Evolutionary conservation across 2,888 invertebrate genomes (phyloP).

Genomic region (Priapulus caudatus): DNA sequence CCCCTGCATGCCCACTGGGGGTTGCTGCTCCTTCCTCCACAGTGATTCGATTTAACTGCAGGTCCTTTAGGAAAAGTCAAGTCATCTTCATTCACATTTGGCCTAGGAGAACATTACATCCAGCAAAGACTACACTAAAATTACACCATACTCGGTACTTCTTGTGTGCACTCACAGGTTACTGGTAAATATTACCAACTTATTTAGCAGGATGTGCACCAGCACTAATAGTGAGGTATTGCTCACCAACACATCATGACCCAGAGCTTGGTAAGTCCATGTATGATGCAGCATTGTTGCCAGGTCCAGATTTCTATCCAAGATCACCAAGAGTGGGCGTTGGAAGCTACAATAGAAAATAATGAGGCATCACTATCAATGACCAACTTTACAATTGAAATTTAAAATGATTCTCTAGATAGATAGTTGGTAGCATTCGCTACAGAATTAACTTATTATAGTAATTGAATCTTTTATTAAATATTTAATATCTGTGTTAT

Average conservation of each 20-base stretch:
- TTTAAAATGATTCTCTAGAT: not conserved
- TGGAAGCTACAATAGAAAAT: slow-evolving; percentile 53
- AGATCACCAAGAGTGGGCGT: slow-evolving; percentile 74
- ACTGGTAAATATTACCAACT: too few species aligned
- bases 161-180: not conserved
- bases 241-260: slow-evolving; percentile 71
- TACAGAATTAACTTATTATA: slow-evolving; percentile 6
- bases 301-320: slow-evolving; percentile 90
- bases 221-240: too few species aligned
- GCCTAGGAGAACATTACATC: too few species aligned
- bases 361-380: not conserved
- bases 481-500: too few species aligned
- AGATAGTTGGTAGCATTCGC: not conserved
- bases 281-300: slow-evolving; percentile 97
- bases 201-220: not conserved
- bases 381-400: not conserved
- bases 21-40: slow-evolving; percentile 49
- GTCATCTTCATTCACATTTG: too few species aligned
- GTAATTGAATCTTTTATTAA: too few species aligned
- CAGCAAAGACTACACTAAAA: too few species aligned
- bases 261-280: slow-evolving; percentile 98
- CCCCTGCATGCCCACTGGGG: slow-evolving; percentile 25
- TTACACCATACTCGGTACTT: not conserved
- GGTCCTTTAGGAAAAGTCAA: slow-evolving; percentile 43
- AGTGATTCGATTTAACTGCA: slow-evolving; percentile 71